Evolutionary conservation across 2,113 vertebrate genomes (phyloP).

Genomic region (Copsychus sechellarum): DNA sequence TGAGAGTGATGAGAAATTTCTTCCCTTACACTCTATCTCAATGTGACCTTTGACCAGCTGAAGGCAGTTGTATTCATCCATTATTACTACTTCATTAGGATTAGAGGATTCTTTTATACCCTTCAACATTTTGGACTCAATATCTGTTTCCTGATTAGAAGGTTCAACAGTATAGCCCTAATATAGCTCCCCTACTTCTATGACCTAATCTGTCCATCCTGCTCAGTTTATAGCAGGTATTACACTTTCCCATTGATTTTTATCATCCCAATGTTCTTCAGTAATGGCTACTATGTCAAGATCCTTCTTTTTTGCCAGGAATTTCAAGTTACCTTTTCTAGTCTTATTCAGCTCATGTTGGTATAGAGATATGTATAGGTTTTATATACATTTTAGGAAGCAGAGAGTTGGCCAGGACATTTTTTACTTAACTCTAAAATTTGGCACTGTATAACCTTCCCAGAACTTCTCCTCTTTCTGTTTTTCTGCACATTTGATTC

Average conservation of each 20-base stretch:
- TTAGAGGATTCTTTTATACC: background rate
- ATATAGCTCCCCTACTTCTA: background rate
- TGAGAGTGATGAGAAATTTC: background rate
- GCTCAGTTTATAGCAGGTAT: constrained; percentile 19
- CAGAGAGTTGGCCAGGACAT: background rate
- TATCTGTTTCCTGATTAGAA: constrained; percentile 33
- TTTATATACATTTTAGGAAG: background rate
- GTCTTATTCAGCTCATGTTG: background rate
- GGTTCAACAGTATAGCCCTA: background rate
- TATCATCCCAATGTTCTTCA: constrained; percentile 5
- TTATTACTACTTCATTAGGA: background rate
- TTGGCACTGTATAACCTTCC: background rate
- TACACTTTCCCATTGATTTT: constrained; percentile 17
- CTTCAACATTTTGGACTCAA: background rate
- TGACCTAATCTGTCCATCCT: constrained; percentile 45
- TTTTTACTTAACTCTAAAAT: background rate
- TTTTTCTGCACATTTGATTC: background rate
- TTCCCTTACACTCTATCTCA: background rate
- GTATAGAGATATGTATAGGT: background rate
- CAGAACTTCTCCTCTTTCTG: background rate
- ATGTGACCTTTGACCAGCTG: background rate
- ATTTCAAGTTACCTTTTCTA: background rate
- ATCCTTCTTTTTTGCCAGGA: background rate
- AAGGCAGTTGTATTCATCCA: constrained; percentile 9
- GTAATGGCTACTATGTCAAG: constrained; percentile 4